Evolutionary conservation across 2,888 invertebrate genomes (phyloP).

Genomic region (Phaonia tiefii): DNA sequence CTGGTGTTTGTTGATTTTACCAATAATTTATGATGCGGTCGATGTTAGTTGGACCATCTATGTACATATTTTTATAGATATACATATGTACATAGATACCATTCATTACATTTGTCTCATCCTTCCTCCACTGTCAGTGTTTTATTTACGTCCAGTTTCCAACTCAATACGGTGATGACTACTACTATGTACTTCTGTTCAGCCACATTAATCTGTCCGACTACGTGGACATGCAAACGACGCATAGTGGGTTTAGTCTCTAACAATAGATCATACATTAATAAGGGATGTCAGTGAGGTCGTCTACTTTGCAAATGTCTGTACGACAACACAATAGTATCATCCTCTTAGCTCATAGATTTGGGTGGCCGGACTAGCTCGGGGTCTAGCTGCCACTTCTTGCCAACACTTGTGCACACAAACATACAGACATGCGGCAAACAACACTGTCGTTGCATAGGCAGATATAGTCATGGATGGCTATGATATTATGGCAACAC

Average conservation of each 20-base stretch:
- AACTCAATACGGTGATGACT: constrained; percentile 15
- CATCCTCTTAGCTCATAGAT: not conserved
- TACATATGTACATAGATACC: too few relatives aligned
- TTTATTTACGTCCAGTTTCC: constrained; percentile 7
- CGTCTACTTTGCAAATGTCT: not conserved
- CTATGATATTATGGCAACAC: constrained; percentile 32
- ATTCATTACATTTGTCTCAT: constrained; percentile 10
- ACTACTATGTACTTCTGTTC: too few relatives aligned
- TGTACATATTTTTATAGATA: constrained; percentile 28
- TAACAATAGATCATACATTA: constrained; percentile 61
- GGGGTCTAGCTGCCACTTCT: constrained; percentile 10
- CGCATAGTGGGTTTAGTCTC: constrained; percentile 39
- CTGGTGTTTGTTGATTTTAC: constrained; percentile 17
- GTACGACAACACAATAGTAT: not conserved
- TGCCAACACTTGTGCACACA: not conserved
- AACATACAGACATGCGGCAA: not conserved
- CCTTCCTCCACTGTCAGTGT: not conserved
- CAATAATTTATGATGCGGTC: constrained; percentile 60
- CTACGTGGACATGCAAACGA: constrained; percentile 33
- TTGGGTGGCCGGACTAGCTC: not conserved
- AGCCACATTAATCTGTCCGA: too few relatives aligned
- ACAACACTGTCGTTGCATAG: not conserved
- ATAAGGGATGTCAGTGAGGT: constrained; percentile 45
- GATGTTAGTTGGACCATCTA: constrained; percentile 41
- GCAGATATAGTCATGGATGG: not conserved